Percentiles rank a stretch among this genome's conserved stretches.
These are phyloP conservation scores for Neodiprion lecontei DNA, from an alignment of 1,140 invertebrate genomes.

Conservation along the genomic window DNA sequence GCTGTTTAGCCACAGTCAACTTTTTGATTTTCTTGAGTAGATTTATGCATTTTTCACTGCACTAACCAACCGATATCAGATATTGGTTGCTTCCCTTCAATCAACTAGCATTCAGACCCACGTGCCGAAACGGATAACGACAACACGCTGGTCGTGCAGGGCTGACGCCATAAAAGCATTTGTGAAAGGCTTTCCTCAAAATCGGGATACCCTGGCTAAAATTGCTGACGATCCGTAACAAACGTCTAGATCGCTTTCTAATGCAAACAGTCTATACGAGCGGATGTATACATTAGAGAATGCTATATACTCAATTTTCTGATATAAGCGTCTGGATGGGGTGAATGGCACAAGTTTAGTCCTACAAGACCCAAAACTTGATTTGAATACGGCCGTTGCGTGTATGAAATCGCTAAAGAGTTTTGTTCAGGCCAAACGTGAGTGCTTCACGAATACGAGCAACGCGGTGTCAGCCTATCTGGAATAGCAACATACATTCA, in stretches of 20 bases:
- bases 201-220: background rate
- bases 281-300: background rate
- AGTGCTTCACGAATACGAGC: constrained; percentile 1
- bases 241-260: background rate
- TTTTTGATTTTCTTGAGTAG: constrained; percentile 27
- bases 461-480: background rate
- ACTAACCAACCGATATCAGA: background rate
- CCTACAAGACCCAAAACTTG: background rate
- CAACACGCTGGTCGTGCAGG: background rate
- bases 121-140: background rate
- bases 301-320: constrained; percentile 1
- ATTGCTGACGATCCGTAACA: constrained; percentile 9
- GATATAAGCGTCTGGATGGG: background rate
- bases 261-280: background rate
- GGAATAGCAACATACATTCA: background rate
- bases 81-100: background rate
- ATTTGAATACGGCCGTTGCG: constrained; percentile 11
- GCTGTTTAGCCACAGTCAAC: constrained; percentile 18
- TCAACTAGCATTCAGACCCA: background rate
- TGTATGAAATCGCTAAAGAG: background rate
- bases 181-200: background rate
- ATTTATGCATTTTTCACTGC: constrained; percentile 12
- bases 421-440: background rate
- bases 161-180: background rate
- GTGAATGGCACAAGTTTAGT: background rate